Base-by-base conservation (phyloP, 2,888 invertebrate genomes). In the Melanostoma scalare region DNA sequence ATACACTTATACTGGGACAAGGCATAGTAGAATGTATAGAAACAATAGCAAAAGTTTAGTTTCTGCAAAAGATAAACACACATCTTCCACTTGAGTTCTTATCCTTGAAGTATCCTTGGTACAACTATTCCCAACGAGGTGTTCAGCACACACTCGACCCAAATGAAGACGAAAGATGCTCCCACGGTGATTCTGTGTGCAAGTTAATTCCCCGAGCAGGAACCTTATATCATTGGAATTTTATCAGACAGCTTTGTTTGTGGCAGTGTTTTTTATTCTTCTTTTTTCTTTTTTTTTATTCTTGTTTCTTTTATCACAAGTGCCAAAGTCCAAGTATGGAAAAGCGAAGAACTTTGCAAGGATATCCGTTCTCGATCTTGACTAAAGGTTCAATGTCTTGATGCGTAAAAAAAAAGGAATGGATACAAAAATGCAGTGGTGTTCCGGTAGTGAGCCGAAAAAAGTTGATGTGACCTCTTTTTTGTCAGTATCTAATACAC, bases 31-130 rank as follows among this genome's bases (percentile, higher is more conserved):
- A 44, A 2, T 20, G 38, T 20, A 20, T 20, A 20, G 71, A 80
- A 80, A 80, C 77, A 82, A 82, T 82, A 73, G 77, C 81, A 82
- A 82, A 81, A 82, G 77, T 82, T 82, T 73, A 68, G 81, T 82
- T 77, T 50, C 68, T 69, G 10, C 38, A 68, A 77, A 78, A 78
- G 77, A 78, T 78, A 78, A 82, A 82, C 68, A 82, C 72, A 77
- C 77, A 77, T 82, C 81, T 82, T 82, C 72, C 68, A 68, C 77
- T 77, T 67, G 81, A 82, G 56, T 68, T 81, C 67, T 61, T 73
- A 82, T 82, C 77, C 81, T 81, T 76, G 81, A 67, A 74, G 68
- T 38, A 67, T 72, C 44, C 56, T 55, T 63, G 76, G 55, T 72
- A 56, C 20, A 48, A 55, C 40, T n/a, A 60, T 30, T 58, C 53